Evolutionary conservation across 2,888 invertebrate species (phyloP), one percentile per base, ranked within the genome.

Genomic region (Acleris literana): DNA sequence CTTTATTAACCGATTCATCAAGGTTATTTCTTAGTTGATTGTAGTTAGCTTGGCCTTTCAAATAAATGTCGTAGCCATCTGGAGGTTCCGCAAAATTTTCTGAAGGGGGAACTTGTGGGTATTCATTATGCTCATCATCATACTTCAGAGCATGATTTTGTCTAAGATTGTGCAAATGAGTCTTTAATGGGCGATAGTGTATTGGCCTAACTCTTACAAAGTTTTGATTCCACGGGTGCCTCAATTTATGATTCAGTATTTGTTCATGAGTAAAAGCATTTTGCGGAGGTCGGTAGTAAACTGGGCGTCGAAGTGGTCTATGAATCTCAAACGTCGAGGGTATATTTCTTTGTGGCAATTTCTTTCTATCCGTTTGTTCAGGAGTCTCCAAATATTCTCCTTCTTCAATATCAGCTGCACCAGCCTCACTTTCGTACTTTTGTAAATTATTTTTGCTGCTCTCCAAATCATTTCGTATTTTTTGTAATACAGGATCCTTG

Each of bases 51-150:
- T 87, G 86, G 29, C 93, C 93, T 72, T 85, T 84, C 78, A 93
- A 87, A 68, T 93, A 94, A 65, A 93, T 93, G 68, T 94, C 94
- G 68, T 91, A 90, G 3, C 94, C 94, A 64, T 94, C 93, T 62
- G 92, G 87, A 33, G 80, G 80, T 65, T 90, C 86, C 9, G 76
- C 83, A 69, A 82, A 79, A 54, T 78, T 77, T 73, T 85, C 81
- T 62, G 75, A 68, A 11, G 75, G 70, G 43, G 76, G 73, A 5
- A 86, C 69, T 79, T 91, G 88, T n/a, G 93, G 93, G 75, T 93
- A 93, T 71, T 93, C 90, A 71, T 93, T 92, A 5, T 77, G 79
- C 69, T 91, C 90, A 65, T 93, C 92, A 39, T 87, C 87, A 72
- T 89, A 93, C 75, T 85, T 92, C 3, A 87, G 62, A 18, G 87